Conservation (phyloP, 2,797 vertebrate species). For the Oreortyx pictus region DNA sequence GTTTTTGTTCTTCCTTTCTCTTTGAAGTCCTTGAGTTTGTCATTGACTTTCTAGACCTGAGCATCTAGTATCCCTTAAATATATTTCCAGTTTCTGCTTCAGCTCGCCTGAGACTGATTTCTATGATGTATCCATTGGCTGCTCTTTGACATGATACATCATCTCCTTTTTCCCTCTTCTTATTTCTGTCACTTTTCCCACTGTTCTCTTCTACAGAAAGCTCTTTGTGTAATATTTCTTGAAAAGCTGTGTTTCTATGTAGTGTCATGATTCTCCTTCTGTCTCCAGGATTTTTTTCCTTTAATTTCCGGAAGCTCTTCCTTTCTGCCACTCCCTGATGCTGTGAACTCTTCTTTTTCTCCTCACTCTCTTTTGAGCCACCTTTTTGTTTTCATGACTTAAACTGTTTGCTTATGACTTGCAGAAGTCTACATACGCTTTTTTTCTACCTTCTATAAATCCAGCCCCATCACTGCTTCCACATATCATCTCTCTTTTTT, state of each 20-base stretch:
- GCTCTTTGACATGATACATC: neutral
- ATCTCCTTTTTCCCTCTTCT: neutral
- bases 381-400: neutral
- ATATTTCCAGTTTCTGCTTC: neutral
- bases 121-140: neutral
- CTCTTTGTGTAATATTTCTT: neutral
- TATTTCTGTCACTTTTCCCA: neutral
- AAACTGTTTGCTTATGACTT: neutral
- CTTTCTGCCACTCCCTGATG: neutral
- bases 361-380: neutral
- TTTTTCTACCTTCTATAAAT: neutral
- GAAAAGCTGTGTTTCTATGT: neutral
- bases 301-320: neutral
- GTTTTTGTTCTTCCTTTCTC: neutral
- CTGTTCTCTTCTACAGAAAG: neutral
- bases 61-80: neutral
- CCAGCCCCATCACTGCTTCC: neutral
- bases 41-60: neutral
- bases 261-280: neutral
- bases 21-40: neutral
- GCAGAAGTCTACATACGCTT: rapidly evolving
- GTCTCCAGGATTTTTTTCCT: neutral
- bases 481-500: neutral
- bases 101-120: neutral
- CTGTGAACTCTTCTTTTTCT: neutral